Evolutionary conservation across 1,140 invertebrate species (phyloP), one percentile per base, ranked within the genome.

Genomic region (Meloidogyne floridensis): DNA sequence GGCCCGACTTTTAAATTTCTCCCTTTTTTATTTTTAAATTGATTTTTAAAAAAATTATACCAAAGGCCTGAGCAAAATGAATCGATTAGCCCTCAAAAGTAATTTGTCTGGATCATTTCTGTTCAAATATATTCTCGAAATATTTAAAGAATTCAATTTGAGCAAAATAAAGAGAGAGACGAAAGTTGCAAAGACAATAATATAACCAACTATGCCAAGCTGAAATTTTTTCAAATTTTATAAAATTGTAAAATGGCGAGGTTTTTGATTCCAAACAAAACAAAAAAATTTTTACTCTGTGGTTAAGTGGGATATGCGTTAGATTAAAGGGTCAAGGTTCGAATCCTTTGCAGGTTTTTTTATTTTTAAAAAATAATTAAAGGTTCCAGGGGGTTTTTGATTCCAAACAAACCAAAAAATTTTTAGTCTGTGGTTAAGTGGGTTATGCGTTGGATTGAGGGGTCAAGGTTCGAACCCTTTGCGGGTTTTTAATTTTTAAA

Each of bases 171-270:
- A 7, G 51, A 51, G 13, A 5, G 43, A 13, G 13, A 76, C 5
- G 13, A 76, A 18, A 15, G 43, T 69, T 42, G 18, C 6, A 43
- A 11, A 54, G 7, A 54, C 2, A 8, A 76, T n/a, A n/a, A 76
- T 13, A 65, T 76, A 65, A 69, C 75, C 75, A 18, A 76, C 2
- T 7, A 76, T 53, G 47, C 75, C 75, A n/a, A 42, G 75, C 75
- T 76, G 15, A 76, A 76, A n/a, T 20, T 47, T 47, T 47, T 47
- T 47, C 0, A 6, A 47, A 47, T 6, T 47, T 47, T 8, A 8
- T 47, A 47, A 6, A 47, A 47, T 47, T 47, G 4, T 47, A 47
- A 47, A 47, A 18, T 15, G 72, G 72, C 3, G 32, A 32, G 32
- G 32, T 32, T 32, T 32, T 32, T 32, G 32, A 32, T 32, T 32